Percentiles rank a stretch among this genome's conserved stretches.
These are phyloP conservation scores for Lagocephalus sceleratus DNA, from an alignment of 2,797 vertebrate genomes.

Conservation along the genomic window DNA sequence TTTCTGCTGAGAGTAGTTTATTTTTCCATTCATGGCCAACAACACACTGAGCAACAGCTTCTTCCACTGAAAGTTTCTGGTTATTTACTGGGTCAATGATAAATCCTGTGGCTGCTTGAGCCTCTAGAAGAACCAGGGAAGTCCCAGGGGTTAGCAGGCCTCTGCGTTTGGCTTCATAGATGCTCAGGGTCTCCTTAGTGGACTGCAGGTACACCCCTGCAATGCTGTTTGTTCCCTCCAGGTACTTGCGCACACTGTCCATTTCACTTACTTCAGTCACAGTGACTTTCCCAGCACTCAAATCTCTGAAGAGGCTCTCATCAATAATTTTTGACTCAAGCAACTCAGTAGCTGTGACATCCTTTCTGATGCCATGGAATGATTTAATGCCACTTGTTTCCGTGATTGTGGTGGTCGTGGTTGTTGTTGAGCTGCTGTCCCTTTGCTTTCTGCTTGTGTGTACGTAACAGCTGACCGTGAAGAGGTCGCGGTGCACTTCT, in stretches of 20 bases:
- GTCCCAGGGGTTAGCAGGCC: slow-evolving; percentile 31
- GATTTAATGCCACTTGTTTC: slow-evolving; percentile 6
- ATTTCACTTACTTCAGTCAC: slow-evolving; percentile 56
- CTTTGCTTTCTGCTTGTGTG: slow-evolving; percentile 34
- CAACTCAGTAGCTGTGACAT: slow-evolving; percentile 49
- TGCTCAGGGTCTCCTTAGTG: slow-evolving; percentile 62
- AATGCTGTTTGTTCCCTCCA: slow-evolving; percentile 64
- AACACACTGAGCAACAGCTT: slow-evolving; percentile 41
- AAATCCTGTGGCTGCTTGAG: slow-evolving; percentile 76
- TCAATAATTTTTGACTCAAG: slow-evolving; percentile 68
- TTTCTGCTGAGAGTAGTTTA: slow-evolving; percentile 82
- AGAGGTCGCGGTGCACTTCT: no score
- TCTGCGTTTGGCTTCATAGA: slow-evolving; percentile 27
- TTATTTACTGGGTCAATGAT: slow-evolving; percentile 68
- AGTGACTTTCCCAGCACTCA: slow-evolving; percentile 62
- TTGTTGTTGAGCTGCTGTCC: background rate
- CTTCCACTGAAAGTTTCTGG: slow-evolving; percentile 77
- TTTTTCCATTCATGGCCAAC: slow-evolving; percentile 77
- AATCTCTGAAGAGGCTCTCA: slow-evolving; percentile 58
- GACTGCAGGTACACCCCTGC: slow-evolving; percentile 70
- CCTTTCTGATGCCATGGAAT: slow-evolving; percentile 47
- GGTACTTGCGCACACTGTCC: slow-evolving; percentile 38
- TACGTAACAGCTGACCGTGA: no score
- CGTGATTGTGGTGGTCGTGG: slow-evolving; percentile 26
- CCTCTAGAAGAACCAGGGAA: slow-evolving; percentile 70